These are phyloP conservation scores for Lagria hirta DNA, from an alignment of 2,888 invertebrate genomes.

Conservation along the genomic window DNA sequence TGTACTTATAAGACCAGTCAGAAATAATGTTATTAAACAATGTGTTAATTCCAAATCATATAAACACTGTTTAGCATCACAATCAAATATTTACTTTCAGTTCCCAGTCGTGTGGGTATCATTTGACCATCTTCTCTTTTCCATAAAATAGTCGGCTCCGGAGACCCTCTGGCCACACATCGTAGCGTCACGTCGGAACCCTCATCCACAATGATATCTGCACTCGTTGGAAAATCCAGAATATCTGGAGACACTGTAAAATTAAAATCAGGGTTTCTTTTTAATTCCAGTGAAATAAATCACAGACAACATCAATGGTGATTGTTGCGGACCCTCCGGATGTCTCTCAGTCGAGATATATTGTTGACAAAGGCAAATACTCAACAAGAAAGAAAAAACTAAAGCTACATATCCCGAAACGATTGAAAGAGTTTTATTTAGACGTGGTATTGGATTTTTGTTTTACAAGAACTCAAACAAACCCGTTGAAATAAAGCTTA, in stretches of 20 bases:
- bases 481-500: not conserved
- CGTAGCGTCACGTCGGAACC: slow-evolving; percentile 82
- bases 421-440: slow-evolving; percentile 19
- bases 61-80: no score
- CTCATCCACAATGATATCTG: slow-evolving; percentile 84
- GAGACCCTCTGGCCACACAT: slow-evolving; percentile 88
- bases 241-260: slow-evolving; percentile 77
- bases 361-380: slow-evolving; percentile 21
- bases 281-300: slow-evolving; percentile 12
- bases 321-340: slow-evolving; percentile 1
- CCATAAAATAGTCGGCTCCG: slow-evolving; percentile 86
- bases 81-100: no score
- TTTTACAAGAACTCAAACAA: not conserved
- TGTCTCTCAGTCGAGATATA: slow-evolving; percentile 14
- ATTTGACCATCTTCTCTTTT: slow-evolving; percentile 77
- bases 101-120: slow-evolving; percentile 68
- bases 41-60: no score
- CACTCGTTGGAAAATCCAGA: slow-evolving; percentile 76
- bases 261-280: no score
- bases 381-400: slow-evolving; percentile 11
- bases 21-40: no score
- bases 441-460: slow-evolving; percentile 18
- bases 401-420: slow-evolving; percentile 16
- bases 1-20: no score
- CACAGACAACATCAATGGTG: slow-evolving; percentile 9